Evolutionary conservation across 2,797 vertebrate genomes (phyloP).

Genomic region (Cephalopachus bancanus): DNA sequence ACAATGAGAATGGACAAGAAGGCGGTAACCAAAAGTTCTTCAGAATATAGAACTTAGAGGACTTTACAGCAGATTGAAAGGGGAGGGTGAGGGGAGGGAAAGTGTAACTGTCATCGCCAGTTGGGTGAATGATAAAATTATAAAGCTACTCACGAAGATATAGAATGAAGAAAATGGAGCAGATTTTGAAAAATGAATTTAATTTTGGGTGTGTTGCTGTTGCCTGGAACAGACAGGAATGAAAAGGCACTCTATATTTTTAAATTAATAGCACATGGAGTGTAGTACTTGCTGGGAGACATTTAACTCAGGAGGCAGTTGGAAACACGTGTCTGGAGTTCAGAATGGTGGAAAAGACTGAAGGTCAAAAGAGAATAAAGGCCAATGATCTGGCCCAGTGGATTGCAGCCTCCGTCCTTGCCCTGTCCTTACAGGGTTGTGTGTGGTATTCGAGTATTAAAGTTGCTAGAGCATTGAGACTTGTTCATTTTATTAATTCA

Average conservation of each 20-base stretch:
- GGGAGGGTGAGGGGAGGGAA: background rate
- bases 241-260: background rate
- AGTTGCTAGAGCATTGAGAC: background rate
- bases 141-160: background rate
- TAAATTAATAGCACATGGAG: constrained; percentile 15
- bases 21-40: background rate
- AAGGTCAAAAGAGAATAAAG: background rate
- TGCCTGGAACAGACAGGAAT: background rate
- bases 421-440: background rate
- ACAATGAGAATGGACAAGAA: background rate
- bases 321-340: background rate
- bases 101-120: background rate
- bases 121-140: background rate
- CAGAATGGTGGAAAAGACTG: background rate
- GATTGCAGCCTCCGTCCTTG: background rate
- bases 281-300: background rate
- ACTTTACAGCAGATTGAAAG: background rate
- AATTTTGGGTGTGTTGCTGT: background rate
- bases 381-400: background rate
- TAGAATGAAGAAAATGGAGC: background rate
- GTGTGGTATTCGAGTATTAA: background rate
- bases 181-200: background rate
- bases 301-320: background rate
- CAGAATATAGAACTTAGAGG: background rate
- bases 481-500: constrained; percentile 71